These are phyloP conservation scores for Sebastes elongatus DNA, from an alignment of 2,797 vertebrate species.

Conservation along the genomic window DNA sequence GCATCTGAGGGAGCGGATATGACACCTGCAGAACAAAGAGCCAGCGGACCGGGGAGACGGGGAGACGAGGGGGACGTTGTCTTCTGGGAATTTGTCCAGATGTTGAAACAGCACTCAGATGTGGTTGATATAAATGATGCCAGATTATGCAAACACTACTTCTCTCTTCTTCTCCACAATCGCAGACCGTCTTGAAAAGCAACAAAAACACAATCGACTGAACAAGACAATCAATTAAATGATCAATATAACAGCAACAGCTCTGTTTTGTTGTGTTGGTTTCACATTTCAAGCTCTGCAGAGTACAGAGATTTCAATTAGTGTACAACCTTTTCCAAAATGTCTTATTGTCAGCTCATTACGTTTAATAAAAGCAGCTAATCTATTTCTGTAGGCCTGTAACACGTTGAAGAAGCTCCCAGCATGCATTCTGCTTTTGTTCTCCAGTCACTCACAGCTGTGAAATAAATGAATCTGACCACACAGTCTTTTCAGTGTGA, in stretches of 20 bases:
- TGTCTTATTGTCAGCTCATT: neutral
- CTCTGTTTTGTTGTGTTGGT: neutral
- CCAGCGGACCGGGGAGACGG: neutral
- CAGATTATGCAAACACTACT: neutral
- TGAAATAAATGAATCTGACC: neutral
- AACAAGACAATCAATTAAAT: neutral
- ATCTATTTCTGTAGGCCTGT: neutral
- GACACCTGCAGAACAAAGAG: constrained; percentile 51
- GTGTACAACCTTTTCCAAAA: neutral
- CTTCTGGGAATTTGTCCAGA: neutral
- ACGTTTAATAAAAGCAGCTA: neutral
- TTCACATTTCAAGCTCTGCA: neutral
- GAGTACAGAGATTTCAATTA: neutral
- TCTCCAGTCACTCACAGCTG: neutral
- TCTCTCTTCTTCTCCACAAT: neutral
- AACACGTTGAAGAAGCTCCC: neutral
- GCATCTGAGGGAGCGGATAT: neutral
- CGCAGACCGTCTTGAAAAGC: neutral
- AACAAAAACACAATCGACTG: neutral
- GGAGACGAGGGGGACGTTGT: neutral
- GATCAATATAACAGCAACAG: neutral
- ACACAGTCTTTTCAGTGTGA: neutral
- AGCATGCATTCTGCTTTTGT: neutral
- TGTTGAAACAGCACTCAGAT: neutral
- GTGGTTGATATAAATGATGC: neutral